Evolutionary conservation across 2,113 vertebrate genomes (phyloP).

Genomic region (Cyanocitta stelleri): DNA sequence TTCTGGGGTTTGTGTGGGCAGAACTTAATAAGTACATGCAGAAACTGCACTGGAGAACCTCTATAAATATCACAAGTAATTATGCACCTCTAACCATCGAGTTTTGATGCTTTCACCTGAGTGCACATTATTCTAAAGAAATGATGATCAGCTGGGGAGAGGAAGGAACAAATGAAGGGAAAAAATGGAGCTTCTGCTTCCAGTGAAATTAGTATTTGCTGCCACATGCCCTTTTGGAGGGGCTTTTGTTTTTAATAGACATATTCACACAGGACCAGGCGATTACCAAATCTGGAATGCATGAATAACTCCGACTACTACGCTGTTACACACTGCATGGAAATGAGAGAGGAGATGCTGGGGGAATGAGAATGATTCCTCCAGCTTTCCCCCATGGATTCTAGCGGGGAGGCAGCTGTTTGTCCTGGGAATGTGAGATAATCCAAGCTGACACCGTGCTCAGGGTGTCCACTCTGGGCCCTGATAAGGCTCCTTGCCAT

Average conservation of each 20-base stretch:
- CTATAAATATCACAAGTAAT: conserved; percentile 52
- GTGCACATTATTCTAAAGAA: neutral
- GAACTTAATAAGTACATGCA: conserved; percentile 51
- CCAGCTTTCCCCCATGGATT: neutral
- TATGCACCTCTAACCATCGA: neutral
- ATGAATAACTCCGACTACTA: conserved; percentile 12
- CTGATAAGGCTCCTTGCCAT: conserved; percentile 9
- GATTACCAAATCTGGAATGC: conserved; percentile 16
- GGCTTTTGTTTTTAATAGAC: conserved; percentile 25
- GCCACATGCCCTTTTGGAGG: conserved; percentile 8
- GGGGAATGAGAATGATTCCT: neutral
- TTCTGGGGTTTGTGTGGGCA: conserved; percentile 56
- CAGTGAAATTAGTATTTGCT: conserved; percentile 10
- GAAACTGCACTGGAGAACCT: conserved; percentile 35
- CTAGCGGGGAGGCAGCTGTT: neutral
- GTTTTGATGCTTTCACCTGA: conserved; percentile 39
- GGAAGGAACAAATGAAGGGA: neutral
- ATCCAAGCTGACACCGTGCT: neutral
- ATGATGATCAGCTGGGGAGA: neutral
- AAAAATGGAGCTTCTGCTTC: neutral
- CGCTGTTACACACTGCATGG: conserved; percentile 1
- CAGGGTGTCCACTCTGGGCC: neutral
- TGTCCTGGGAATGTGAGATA: neutral
- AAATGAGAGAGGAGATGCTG: conserved; percentile 14
- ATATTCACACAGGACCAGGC: neutral